phyloP scores from a whole-genome alignment of 2,888 invertebrate species.

The Trisateles emortualis region DNA sequence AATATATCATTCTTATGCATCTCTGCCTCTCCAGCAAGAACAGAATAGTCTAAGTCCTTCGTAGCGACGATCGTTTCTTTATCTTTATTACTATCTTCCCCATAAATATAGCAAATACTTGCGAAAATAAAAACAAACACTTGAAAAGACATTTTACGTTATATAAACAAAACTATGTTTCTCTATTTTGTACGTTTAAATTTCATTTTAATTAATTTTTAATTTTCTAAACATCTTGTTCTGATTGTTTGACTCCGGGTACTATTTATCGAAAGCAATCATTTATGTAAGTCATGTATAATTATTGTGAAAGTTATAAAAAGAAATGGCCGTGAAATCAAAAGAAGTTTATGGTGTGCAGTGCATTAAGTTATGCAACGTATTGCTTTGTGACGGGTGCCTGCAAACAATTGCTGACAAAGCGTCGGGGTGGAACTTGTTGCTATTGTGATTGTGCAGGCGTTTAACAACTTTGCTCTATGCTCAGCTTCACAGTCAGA shows the following conservation, averaged over 20 bases:
- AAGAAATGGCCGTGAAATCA: conserved; percentile 67
- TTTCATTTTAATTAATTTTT: conserved; percentile 23
- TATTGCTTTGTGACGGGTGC: conserved; percentile 39
- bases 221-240: conserved; percentile 20
- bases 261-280: conserved; percentile 6
- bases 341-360: conserved; percentile 53
- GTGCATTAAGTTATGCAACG: conserved; percentile 39
- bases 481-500: conserved; percentile 27
- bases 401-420: conserved; percentile 46
- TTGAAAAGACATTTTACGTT: conserved; percentile 25
- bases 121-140: conserved; percentile 29
- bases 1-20: conserved; percentile 68
- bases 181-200: conserved; percentile 4
- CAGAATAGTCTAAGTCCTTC: conserved; percentile 68
- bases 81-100: conserved; percentile 38
- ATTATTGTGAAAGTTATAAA: conserved; percentile 46
- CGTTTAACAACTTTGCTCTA: conserved; percentile 54
- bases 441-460: conserved; percentile 62
- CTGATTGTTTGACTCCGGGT: neutral
- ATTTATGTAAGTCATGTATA: conserved; percentile 13
- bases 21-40: conserved; percentile 71
- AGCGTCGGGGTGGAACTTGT: conserved; percentile 48
- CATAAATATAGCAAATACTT: conserved; percentile 21
- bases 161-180: conserved; percentile 1
- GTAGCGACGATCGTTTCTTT: conserved; percentile 41